Percentiles rank a stretch among this genome's conserved stretches.
Evolutionary conservation across 2,113 vertebrate species (phyloP).

Genomic region (Panthera tigris): DNA sequence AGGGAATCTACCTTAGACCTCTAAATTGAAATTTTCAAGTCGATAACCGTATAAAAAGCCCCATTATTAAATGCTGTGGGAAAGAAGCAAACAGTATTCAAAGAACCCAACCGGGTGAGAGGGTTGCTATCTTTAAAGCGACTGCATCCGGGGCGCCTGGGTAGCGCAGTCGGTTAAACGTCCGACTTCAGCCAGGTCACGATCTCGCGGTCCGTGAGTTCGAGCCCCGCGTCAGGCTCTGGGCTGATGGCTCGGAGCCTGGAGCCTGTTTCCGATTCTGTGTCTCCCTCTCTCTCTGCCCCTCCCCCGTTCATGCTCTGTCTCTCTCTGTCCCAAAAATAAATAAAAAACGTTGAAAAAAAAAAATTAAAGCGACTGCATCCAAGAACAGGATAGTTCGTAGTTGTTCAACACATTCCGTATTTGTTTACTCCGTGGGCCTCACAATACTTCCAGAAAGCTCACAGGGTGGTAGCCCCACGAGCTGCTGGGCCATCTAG

Average conservation of each 20-base stretch:
- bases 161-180: no score
- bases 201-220: no score
- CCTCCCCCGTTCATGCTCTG: no score
- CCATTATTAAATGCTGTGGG: not conserved
- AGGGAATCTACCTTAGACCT: not conserved
- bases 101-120: not conserved
- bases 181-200: no score
- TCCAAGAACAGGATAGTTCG: not conserved
- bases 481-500: not conserved
- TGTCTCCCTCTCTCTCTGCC: no score
- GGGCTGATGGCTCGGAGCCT: no score
- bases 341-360: no score
- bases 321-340: no score
- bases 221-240: no score
- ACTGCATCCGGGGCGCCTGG: not conserved
- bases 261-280: no score
- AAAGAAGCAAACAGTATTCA: slow-evolving; percentile 13
- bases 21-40: not conserved
- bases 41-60: not conserved
- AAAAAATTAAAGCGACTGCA: not conserved
- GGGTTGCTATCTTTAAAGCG: not conserved
- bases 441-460: not conserved
- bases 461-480: fast-evolving
- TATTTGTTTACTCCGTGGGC: not conserved
- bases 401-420: not conserved